Conservation (phyloP, 2,113 vertebrate species). For the Pterophyllum scalare region DNA sequence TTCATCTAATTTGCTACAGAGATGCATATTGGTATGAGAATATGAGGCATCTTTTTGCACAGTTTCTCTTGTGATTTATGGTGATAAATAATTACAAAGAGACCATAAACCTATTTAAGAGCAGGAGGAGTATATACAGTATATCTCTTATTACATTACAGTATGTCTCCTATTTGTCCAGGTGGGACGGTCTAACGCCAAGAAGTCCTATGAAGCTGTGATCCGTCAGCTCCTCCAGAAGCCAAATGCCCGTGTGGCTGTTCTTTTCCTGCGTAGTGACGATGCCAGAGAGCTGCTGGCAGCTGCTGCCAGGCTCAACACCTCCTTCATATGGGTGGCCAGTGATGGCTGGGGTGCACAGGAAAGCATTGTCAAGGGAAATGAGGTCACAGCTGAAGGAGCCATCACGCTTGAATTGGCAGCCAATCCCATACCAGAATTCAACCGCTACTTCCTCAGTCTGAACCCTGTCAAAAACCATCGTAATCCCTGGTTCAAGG, state of each 20-base stretch:
- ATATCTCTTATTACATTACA: background rate
- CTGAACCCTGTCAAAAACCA: conserved; percentile 90
- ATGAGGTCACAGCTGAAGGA: conserved; percentile 91
- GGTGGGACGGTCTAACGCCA: conserved; percentile 93
- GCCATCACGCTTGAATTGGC: conserved; percentile 96
- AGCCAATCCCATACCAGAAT: conserved; percentile 90
- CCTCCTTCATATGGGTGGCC: conserved; percentile 97
- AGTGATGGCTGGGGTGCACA: conserved; percentile 98
- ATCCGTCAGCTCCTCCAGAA: conserved; percentile 95
- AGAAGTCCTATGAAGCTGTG: conserved; percentile 94
- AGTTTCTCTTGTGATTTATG: background rate
- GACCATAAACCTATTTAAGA: background rate
- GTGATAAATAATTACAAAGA: background rate
- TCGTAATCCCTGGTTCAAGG: conserved; percentile 96
- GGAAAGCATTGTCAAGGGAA: conserved; percentile 96
- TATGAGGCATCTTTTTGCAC: conserved; percentile 1
- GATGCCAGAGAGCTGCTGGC: conserved; percentile 95
- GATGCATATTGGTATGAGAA: background rate
- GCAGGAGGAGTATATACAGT: background rate
- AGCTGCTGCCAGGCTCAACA: conserved; percentile 90
- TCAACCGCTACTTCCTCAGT: conserved; percentile 93
- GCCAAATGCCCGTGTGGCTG: conserved; percentile 92
- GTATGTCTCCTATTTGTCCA: conserved; percentile 32
- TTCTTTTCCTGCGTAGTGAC: conserved; percentile 94
- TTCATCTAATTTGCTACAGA: conserved; percentile 50